Conservation (phyloP, 2,888 invertebrate genomes). For the Mythimna lalbum region DNA sequence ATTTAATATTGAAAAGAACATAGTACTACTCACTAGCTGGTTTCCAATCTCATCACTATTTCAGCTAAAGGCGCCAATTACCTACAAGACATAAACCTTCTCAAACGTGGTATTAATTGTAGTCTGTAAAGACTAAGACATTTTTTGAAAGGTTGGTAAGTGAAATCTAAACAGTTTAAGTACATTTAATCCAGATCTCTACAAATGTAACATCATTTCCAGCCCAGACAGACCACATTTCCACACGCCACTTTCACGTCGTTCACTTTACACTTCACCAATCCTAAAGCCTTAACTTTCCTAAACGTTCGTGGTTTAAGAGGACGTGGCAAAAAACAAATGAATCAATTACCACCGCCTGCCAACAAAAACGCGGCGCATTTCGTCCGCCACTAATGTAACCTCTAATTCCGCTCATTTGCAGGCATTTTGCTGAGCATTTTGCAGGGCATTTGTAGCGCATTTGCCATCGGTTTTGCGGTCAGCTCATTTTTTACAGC, state of each 20-base stretch:
- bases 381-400: slow-evolving; percentile 64
- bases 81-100: not conserved
- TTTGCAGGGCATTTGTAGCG: slow-evolving; percentile 64
- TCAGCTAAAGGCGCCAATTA: not conserved
- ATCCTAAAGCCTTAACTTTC: slow-evolving; percentile 40
- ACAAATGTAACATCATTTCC: not conserved
- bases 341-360: slow-evolving; percentile 66
- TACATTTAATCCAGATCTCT: not conserved
- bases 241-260: not conserved
- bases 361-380: slow-evolving; percentile 64
- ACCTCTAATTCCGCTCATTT: slow-evolving; percentile 70
- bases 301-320: slow-evolving; percentile 47
- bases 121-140: not conserved
- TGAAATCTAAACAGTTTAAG: not conserved
- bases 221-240: not conserved
- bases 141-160: not conserved
- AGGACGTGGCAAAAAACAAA: slow-evolving; percentile 62
- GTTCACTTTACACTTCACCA: slow-evolving; percentile 16
- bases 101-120: too few relatives aligned
- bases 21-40: not conserved
- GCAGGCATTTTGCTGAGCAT: slow-evolving; percentile 37
- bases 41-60: not conserved
- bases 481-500: slow-evolving; percentile 59
- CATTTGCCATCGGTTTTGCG: slow-evolving; percentile 67
- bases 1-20: not conserved